Conservation (phyloP, 2,888 invertebrate genomes). For the Toxonevra muliebris region DNA sequence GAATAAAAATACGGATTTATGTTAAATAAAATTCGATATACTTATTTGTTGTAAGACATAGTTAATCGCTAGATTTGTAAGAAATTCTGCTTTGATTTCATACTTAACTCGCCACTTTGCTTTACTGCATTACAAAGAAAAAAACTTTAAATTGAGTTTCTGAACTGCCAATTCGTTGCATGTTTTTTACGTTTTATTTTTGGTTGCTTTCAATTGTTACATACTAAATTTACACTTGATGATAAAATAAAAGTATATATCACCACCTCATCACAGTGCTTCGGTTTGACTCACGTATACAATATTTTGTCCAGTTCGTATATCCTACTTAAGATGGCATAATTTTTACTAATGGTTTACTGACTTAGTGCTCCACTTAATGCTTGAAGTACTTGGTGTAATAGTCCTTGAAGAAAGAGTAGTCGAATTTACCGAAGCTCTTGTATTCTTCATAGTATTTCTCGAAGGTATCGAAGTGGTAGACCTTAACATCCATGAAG, state of each 20-base stretch:
- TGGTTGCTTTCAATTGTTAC: neutral
- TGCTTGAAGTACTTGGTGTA: conserved; percentile 36
- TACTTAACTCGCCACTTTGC: no score
- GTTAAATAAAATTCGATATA: neutral
- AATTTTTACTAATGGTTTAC: neutral
- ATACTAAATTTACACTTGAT: conserved; percentile 11
- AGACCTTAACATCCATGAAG: conserved; percentile 68
- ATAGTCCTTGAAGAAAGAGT: conserved; percentile 43
- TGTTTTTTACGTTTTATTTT: conserved; percentile 14
- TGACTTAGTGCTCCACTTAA: neutral
- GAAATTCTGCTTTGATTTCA: no score
- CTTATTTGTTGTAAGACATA: no score
- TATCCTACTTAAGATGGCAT: neutral
- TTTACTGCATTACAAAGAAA: neutral
- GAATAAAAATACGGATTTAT: conserved; percentile 10
- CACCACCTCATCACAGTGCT: conserved; percentile 15
- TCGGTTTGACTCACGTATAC: neutral
- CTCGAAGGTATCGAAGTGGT: conserved; percentile 40
- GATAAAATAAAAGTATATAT: conserved; percentile 1
- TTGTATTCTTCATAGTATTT: conserved; percentile 48
- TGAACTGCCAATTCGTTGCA: conserved; percentile 27
- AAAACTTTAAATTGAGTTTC: conserved; percentile 14
- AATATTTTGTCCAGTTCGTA: neutral
- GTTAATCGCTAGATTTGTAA: no score
- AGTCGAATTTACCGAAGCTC: conserved; percentile 54